Evolutionary conservation across 2,888 invertebrate genomes (phyloP).

Genomic region (Acronicta psi): DNA sequence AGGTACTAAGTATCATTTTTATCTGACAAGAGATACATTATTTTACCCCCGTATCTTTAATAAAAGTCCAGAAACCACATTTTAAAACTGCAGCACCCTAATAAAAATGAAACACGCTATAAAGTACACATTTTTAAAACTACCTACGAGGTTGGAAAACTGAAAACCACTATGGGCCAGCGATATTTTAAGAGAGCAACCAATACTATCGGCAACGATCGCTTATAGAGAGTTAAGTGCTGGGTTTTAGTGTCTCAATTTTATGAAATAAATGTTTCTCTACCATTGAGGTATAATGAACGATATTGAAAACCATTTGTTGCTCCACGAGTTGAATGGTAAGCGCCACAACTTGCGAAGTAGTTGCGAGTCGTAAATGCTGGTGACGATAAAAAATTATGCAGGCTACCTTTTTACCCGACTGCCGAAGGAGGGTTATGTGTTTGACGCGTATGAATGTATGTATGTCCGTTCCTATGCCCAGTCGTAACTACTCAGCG

Average conservation of each 20-base stretch:
- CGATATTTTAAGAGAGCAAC: conserved; percentile 71
- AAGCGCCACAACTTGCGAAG: background rate
- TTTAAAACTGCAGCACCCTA: conserved; percentile 7
- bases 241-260: conserved; percentile 64
- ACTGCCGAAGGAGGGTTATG: too few relatives aligned
- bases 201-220: conserved; percentile 67
- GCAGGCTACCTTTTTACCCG: too few relatives aligned
- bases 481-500: too few relatives aligned
- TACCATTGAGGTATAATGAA: conserved; percentile 4
- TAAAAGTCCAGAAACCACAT: background rate
- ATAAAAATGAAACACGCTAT: conserved; percentile 45
- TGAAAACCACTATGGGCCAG: conserved; percentile 49
- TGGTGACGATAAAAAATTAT: too few relatives aligned
- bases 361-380: too few relatives aligned
- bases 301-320: too few relatives aligned
- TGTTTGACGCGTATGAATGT: too few relatives aligned
- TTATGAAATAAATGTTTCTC: conserved; percentile 66
- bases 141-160: conserved; percentile 39
- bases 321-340: background rate
- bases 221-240: conserved; percentile 72
- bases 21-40: too few relatives aligned
- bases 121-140: conserved; percentile 25
- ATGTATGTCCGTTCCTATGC: too few relatives aligned
- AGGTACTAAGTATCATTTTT: too few relatives aligned
- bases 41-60: background rate